Evolutionary conservation across 2,888 invertebrate species (phyloP).

Genomic region (Vanessa cardui): DNA sequence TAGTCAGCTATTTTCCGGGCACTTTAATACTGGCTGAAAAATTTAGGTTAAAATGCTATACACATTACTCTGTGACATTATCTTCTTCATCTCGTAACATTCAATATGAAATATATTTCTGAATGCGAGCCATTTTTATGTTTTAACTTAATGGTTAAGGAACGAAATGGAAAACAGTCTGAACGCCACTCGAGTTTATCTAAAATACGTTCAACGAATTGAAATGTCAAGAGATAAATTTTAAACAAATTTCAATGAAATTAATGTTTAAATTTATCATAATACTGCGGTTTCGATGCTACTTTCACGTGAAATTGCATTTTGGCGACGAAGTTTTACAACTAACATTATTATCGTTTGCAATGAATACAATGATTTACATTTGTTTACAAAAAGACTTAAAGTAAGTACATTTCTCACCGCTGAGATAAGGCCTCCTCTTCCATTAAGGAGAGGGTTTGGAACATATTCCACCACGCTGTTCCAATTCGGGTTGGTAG

Average conservation of each 20-base stretch:
- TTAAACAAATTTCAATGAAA: neutral
- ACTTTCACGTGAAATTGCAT: no score
- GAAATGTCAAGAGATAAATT: neutral
- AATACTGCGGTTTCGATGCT: neutral
- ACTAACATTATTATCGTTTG: neutral
- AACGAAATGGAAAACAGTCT: constrained; percentile 1
- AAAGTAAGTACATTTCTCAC: no score
- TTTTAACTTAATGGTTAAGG: neutral
- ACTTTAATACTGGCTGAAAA: neutral
- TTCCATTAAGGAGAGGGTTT: no score
- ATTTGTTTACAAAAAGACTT: no score
- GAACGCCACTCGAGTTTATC: neutral
- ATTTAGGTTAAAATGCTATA: constrained; percentile 24
- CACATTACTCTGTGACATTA: constrained; percentile 16
- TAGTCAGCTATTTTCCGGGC: neutral
- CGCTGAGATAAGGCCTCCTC: no score
- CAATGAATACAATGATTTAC: no score
- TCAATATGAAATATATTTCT: constrained; percentile 3
- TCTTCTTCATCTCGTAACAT: constrained; percentile 2
- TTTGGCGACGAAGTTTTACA: neutral
- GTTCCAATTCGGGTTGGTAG: no score
- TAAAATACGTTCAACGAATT: neutral
- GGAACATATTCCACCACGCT: no score
- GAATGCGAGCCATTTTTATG: constrained; percentile 3
- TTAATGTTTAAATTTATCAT: constrained; percentile 2